Conservation (phyloP, 2,113 vertebrate genomes). For the Thinocorus orbignyianus region DNA sequence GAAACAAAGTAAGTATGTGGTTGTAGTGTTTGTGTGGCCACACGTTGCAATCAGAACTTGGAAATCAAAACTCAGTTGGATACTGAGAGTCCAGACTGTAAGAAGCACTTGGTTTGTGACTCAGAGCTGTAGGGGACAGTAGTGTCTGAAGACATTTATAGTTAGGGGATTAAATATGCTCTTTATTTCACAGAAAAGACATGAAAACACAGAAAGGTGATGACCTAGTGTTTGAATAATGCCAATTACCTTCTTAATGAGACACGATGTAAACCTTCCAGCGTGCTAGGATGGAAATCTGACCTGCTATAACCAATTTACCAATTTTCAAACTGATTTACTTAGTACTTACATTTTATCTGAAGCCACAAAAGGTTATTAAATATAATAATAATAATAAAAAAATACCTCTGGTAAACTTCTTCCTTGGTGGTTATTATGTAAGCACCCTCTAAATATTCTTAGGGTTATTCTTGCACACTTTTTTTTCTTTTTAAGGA, state of each 20-base stretch:
- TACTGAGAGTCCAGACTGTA: neutral
- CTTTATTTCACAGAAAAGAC: neutral
- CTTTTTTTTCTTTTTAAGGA: rapidly evolving
- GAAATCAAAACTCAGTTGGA: neutral
- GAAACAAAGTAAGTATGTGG: neutral
- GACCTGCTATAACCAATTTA: neutral
- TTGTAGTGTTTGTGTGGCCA: neutral
- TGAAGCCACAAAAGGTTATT: neutral
- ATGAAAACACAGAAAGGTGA: neutral
- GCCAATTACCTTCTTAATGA: neutral
- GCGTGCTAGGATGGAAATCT: neutral
- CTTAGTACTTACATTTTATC: neutral
- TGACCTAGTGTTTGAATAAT: neutral
- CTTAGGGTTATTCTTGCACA: neutral
- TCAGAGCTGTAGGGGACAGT: neutral
- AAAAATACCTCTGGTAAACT: no score
- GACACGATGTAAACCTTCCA: neutral
- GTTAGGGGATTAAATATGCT: neutral
- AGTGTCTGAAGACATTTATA: neutral
- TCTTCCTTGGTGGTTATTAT: neutral
- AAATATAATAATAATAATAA: no score
- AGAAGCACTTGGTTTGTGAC: neutral
- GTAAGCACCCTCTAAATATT: neutral
- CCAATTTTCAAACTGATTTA: neutral
- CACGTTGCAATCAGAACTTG: neutral